Conservation (phyloP, 2,888 invertebrate species). For the Auanema sp. region DNA sequence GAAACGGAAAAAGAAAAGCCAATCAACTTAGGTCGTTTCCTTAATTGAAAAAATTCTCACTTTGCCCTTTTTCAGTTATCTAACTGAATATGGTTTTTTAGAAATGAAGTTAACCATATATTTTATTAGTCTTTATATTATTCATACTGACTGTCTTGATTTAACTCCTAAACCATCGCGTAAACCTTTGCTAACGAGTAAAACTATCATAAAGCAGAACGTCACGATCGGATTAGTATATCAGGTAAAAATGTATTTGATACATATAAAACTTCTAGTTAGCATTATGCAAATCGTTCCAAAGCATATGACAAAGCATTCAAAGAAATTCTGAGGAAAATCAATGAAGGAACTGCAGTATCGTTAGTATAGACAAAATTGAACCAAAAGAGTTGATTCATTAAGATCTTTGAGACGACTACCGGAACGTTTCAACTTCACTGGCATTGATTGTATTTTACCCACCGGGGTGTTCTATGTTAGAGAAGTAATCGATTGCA, state of each 20-base stretch:
- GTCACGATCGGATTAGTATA: not conserved
- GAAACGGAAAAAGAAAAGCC: too few relatives aligned
- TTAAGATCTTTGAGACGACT: constrained; percentile 45
- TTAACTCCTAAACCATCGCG: too few relatives aligned
- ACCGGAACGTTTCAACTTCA: constrained; percentile 42
- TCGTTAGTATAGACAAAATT: constrained; percentile 36
- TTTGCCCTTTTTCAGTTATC: too few relatives aligned
- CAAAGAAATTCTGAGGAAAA: constrained; percentile 49
- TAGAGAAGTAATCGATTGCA: constrained; percentile 54
- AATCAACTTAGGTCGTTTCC: too few relatives aligned
- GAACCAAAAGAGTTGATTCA: not conserved
- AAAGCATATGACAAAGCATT: constrained; percentile 58
- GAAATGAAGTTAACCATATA: too few relatives aligned
- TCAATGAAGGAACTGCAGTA: constrained; percentile 46
- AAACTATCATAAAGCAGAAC: not conserved
- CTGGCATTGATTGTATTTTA: constrained; percentile 53
- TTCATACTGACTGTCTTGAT: too few relatives aligned
- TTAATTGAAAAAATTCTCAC: too few relatives aligned
- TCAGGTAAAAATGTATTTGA: not conserved
- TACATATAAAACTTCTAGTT: constrained; percentile 1
- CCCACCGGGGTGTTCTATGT: constrained; percentile 59
- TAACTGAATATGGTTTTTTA: too few relatives aligned
- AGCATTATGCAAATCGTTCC: constrained; percentile 47
- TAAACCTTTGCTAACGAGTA: not conserved
- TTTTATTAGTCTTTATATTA: too few relatives aligned